These are phyloP conservation scores for Salmo trutta DNA, from an alignment of 2,797 vertebrate species.

Conservation along the genomic window DNA sequence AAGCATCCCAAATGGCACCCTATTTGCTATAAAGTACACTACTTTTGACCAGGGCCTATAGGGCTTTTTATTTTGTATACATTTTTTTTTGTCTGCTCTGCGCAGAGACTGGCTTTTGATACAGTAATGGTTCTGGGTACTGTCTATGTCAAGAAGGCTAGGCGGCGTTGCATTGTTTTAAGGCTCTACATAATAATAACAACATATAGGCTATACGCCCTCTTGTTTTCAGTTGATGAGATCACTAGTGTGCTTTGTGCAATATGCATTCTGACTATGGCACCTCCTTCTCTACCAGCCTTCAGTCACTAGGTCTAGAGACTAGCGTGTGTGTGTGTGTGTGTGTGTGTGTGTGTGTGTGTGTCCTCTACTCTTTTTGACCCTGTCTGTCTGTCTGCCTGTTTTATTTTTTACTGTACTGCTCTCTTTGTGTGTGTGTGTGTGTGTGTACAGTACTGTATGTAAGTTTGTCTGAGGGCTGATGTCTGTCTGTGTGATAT, in stretches of 20 bases:
- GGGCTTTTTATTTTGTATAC: background rate
- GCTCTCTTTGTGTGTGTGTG: background rate
- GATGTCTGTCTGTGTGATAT: constrained; percentile 45
- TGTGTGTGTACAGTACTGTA: constrained; percentile 13
- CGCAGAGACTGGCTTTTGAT: no score
- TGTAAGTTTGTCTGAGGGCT: constrained; percentile 26
- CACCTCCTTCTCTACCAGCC: no score
- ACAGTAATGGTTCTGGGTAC: no score
- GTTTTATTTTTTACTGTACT: background rate
- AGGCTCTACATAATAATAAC: no score
- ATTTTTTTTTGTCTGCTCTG: background rate
- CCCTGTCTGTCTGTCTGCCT: background rate
- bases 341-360: no score
- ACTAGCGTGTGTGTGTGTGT: no score
- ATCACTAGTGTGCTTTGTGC: background rate
- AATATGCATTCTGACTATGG: no score
- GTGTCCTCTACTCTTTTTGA: no score
- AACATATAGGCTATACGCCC: no score
- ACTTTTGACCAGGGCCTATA: background rate
- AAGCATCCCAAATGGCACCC: background rate
- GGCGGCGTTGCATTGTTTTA: no score
- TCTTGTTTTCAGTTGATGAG: background rate
- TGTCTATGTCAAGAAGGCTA: no score
- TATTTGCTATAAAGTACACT: background rate
- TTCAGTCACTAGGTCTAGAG: no score